Evolutionary conservation across 2,797 vertebrate species (phyloP).

Genomic region (Threskiornis aethiopicus): DNA sequence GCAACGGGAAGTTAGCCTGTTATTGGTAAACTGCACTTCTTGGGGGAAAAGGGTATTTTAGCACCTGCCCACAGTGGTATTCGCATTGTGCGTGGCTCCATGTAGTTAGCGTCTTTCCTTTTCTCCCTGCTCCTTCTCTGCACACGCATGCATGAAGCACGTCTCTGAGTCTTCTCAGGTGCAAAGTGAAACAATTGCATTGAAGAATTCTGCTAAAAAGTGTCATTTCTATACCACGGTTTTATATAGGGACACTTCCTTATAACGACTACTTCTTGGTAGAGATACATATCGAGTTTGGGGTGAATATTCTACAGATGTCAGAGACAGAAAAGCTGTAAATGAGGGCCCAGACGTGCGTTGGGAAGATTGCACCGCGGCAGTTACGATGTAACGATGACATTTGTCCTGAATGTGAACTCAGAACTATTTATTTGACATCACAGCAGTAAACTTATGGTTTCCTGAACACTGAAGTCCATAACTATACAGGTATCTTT

Average conservation of each 20-base stretch:
- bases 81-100: neutral
- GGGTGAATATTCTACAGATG: neutral
- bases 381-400: fast-evolving
- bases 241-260: neutral
- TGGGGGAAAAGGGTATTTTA: neutral
- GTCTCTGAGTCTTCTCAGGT: neutral
- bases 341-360: neutral
- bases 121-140: neutral
- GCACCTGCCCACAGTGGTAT: neutral
- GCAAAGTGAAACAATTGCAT: neutral
- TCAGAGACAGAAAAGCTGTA: neutral
- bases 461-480: neutral
- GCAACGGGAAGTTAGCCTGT: fast-evolving
- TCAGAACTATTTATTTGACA: neutral
- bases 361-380: neutral
- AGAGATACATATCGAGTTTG: fast-evolving
- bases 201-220: neutral
- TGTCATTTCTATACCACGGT: neutral
- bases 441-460: neutral
- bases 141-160: fast-evolving
- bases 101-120: neutral
- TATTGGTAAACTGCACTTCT: neutral
- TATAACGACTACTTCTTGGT: fast-evolving
- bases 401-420: neutral
- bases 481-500: neutral